These are phyloP conservation scores for Carduelis carduelis DNA, from an alignment of 2,797 vertebrate species.

Conservation along the genomic window DNA sequence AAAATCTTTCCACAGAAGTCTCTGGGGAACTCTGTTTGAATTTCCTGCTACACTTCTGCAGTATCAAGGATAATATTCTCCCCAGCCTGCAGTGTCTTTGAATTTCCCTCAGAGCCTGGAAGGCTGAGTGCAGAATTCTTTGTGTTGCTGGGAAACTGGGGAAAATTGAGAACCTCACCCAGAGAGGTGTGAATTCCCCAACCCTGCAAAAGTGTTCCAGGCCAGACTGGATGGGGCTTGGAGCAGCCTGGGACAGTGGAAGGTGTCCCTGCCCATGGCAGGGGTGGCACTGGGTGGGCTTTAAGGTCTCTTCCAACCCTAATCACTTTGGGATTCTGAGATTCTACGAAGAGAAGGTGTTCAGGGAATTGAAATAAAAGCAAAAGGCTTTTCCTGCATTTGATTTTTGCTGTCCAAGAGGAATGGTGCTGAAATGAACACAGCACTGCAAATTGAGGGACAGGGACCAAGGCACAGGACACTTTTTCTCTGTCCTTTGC, in stretches of 20 bases:
- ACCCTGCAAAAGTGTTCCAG: fast-evolving
- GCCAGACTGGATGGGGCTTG: fast-evolving
- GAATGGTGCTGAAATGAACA: neutral
- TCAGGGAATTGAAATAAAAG: neutral
- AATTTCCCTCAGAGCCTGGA: neutral
- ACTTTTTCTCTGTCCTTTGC: neutral
- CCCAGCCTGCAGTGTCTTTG: neutral
- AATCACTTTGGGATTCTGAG: neutral
- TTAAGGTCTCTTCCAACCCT: neutral
- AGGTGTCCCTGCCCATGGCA: neutral
- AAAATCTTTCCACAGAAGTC: neutral
- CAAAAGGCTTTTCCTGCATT: neutral
- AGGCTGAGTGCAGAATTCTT: neutral
- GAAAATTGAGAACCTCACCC: neutral
- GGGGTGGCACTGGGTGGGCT: fast-evolving
- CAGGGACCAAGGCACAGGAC: neutral
- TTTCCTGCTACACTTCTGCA: neutral
- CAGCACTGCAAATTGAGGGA: neutral
- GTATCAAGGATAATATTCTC: neutral
- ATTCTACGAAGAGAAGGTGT: neutral
- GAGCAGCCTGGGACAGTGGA: neutral
- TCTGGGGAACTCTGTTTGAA: neutral
- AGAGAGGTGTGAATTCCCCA: neutral
- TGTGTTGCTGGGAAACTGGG: neutral
- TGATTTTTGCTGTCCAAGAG: neutral